Percentiles rank a stretch among this genome's conserved stretches.
These are phyloP conservation scores for Procambarus virginalis DNA, from an alignment of 1,140 invertebrate genomes.

Conservation along the genomic window DNA sequence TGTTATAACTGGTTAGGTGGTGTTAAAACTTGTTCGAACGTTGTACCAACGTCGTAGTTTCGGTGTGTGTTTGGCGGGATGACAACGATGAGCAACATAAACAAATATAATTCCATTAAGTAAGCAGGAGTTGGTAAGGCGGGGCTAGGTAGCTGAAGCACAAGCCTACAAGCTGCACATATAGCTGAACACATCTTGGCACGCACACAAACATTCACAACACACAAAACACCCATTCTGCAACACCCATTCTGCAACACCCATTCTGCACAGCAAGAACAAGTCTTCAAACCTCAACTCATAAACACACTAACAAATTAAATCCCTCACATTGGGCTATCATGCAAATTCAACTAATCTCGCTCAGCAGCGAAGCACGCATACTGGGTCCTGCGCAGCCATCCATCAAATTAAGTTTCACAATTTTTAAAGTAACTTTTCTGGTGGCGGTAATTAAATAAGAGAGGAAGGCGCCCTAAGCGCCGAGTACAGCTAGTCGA, in stretches of 20 bases:
- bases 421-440: constrained; percentile 42
- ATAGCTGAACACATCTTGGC: too few relatives aligned
- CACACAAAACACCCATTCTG: background rate
- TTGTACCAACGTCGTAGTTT: too few relatives aligned
- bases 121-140: too few relatives aligned
- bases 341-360: constrained; percentile 40
- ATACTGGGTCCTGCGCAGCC: background rate
- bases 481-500: background rate
- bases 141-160: too few relatives aligned
- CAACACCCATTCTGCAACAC: too few relatives aligned
- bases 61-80: too few relatives aligned
- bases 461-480: background rate
- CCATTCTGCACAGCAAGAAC: background rate
- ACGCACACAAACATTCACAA: too few relatives aligned
- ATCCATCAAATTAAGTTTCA: constrained; percentile 47
- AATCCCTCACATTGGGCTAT: constrained; percentile 28
- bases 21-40: too few relatives aligned
- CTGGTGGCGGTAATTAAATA: constrained; percentile 34
- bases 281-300: background rate
- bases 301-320: constrained; percentile 28
- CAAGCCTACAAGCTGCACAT: too few relatives aligned
- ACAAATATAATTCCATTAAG: too few relatives aligned
- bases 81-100: too few relatives aligned
- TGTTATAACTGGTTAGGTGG: too few relatives aligned
- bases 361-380: constrained; percentile 7